Percentiles rank a stretch among this genome's conserved stretches.
Conservation (phyloP, 1,140 invertebrate species). For the Fopius arisanus region DNA sequence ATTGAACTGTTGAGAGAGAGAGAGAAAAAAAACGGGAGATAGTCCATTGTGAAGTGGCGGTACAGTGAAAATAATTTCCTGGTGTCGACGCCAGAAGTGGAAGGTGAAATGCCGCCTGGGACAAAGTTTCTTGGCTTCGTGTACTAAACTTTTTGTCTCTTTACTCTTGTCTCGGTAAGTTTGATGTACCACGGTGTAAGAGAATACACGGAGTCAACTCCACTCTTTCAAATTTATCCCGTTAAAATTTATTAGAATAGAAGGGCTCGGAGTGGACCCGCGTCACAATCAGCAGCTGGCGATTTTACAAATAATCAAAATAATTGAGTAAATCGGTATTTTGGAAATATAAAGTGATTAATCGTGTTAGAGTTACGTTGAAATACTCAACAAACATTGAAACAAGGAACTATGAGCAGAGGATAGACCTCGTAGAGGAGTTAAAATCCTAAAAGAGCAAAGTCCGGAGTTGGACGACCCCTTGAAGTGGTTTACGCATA, state of each 20-base stretch:
- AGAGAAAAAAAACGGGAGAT: no score
- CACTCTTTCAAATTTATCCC: no score
- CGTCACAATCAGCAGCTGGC: no score
- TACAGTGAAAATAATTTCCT: conserved; percentile 56
- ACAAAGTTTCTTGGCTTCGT: conserved; percentile 59
- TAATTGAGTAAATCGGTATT: no score
- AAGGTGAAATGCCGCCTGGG: conserved; percentile 48
- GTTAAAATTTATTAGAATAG: no score
- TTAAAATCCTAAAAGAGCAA: conserved; percentile 14
- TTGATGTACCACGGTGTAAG: conserved; percentile 17
- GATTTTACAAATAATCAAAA: no score
- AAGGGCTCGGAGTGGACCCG: no score
- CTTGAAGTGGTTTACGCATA: background rate
- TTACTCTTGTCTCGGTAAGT: conserved; percentile 1
- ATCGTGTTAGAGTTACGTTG: background rate
- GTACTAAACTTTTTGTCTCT: conserved; percentile 25
- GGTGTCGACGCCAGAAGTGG: conserved; percentile 51
- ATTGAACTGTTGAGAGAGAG: background rate
- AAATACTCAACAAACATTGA: no score
- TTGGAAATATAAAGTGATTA: no score
- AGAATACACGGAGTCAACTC: conserved; percentile 17
- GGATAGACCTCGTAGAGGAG: no score
- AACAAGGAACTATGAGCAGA: no score
- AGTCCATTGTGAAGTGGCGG: background rate
- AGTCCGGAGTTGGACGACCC: conserved; percentile 25